Percentiles rank a stretch among this genome's conserved stretches.
These are phyloP conservation scores for Hydrolagus affinis DNA, from an alignment of 2,113 vertebrate genomes.

Conservation along the genomic window DNA sequence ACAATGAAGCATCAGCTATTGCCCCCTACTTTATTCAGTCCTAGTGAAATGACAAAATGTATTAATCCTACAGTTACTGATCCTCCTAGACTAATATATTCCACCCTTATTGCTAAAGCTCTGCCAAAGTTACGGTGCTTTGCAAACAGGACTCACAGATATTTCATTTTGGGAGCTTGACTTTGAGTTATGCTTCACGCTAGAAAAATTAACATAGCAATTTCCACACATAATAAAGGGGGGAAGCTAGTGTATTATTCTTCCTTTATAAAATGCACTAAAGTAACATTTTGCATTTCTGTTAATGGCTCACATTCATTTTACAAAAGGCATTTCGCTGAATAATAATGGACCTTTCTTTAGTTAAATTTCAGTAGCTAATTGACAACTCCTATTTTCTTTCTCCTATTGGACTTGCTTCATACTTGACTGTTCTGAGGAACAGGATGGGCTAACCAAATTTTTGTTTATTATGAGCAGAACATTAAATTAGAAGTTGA, in stretches of 20 bases:
- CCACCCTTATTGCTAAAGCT: neutral
- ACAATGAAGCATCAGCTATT: conserved; percentile 22
- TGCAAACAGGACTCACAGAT: neutral
- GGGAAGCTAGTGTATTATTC: neutral
- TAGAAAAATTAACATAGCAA: neutral
- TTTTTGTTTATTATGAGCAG: too few species aligned
- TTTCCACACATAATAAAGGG: conserved; percentile 1
- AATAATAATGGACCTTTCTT: neutral
- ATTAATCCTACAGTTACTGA: conserved; percentile 17
- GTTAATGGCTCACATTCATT: conserved; percentile 10
- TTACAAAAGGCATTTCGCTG: neutral
- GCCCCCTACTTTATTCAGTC: neutral
- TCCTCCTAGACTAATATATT: conserved; percentile 15
- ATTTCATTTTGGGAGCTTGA: conserved; percentile 14
- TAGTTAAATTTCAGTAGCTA: neutral
- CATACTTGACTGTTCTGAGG: too few species aligned
- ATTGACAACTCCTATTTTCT: neutral
- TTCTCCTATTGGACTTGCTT: neutral
- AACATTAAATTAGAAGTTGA: too few species aligned
- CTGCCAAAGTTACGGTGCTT: neutral
- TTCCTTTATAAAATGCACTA: neutral
- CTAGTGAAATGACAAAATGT: conserved; percentile 15
- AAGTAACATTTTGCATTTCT: neutral
- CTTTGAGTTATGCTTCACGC: neutral
- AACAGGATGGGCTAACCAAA: too few species aligned